Evolutionary conservation across 2,113 vertebrate species (phyloP).

Genomic region (Misgurnus mizolepis): DNA sequence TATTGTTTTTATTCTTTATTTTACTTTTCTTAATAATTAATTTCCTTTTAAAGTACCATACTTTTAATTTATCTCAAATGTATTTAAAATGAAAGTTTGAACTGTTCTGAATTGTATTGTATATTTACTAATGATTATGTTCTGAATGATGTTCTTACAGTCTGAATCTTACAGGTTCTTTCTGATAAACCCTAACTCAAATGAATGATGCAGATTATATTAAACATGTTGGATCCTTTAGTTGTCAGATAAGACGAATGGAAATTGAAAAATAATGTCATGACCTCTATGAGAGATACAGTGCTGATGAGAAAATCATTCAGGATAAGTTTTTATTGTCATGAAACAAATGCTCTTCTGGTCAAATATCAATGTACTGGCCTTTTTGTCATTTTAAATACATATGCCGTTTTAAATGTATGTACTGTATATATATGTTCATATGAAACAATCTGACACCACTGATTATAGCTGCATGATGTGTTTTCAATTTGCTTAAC

Average conservation of each 20-base stretch:
- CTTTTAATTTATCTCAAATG: neutral
- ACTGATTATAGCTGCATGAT: conserved; percentile 1
- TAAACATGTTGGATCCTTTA: too few relatives aligned
- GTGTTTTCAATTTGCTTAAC: neutral
- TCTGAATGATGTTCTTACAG: conserved; percentile 2
- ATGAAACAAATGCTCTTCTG: neutral
- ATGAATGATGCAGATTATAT: too few relatives aligned
- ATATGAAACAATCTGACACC: conserved; percentile 37
- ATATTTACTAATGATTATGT: neutral
- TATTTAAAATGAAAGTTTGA: neutral
- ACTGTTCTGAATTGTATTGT: neutral
- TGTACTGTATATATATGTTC: neutral
- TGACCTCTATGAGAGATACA: neutral
- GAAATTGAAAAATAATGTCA: neutral
- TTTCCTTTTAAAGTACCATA: neutral
- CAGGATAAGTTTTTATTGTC: neutral
- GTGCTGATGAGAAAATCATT: conserved; percentile 12
- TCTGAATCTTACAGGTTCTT: neutral
- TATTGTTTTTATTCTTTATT: neutral
- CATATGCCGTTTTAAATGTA: conserved; percentile 28
- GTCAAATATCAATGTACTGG: conserved; percentile 6
- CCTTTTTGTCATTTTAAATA: conserved; percentile 15
- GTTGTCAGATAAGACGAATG: neutral
- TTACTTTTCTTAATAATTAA: neutral
- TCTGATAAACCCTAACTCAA: too few relatives aligned